Evolutionary conservation across 2,888 invertebrate species (phyloP), one percentile per base, ranked within the genome.

Genomic region (Bhutanitis thaidina): DNA sequence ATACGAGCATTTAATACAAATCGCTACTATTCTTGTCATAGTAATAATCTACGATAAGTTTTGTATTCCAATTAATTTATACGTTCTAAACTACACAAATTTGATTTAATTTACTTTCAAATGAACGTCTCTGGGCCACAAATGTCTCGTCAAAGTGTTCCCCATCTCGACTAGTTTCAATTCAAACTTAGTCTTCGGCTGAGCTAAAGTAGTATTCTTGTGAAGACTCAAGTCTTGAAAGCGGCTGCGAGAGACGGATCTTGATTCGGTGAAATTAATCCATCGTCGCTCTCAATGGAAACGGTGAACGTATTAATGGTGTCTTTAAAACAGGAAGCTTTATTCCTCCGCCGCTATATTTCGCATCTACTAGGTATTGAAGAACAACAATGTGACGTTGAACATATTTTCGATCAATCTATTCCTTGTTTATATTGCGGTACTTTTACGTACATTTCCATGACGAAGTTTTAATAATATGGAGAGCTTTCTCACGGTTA

Each of bases 201-300:
- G 65, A 67, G 71, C 71, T 74, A 76, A 79, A 80, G 78, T 74
- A 80, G 81, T 79, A 76, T 78, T 78, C 79, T 81, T 74, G 80
- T 62, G 65, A 68, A 72, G 66, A 67, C 66, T 69, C 74, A 66
- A 73, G 71, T 75, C 67, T 73, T 78, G 76, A 77, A 79, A 74
- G 75, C 77, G 75, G 67, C 69, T 65, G 68, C 71, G 71, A 66
- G 72, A 71, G 77, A 69, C 72, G 76, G 75, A 78, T 82, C 83
- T 76, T 75, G 80, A 75, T 78, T 81, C 64, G 71, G 59, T 73
- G 77, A 77, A 84, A 85, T 88, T 88, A 87, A 87, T 87, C 80
- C 79, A 80, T 84, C 82, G 78, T 72, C 70, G 65, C 69, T 57
- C 59, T 65, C 63, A 65, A 65, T 64, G 54, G 60, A 49, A 61